These are phyloP conservation scores for Ciconia boyciana DNA, from an alignment of 2,113 vertebrate genomes.

Conservation along the genomic window DNA sequence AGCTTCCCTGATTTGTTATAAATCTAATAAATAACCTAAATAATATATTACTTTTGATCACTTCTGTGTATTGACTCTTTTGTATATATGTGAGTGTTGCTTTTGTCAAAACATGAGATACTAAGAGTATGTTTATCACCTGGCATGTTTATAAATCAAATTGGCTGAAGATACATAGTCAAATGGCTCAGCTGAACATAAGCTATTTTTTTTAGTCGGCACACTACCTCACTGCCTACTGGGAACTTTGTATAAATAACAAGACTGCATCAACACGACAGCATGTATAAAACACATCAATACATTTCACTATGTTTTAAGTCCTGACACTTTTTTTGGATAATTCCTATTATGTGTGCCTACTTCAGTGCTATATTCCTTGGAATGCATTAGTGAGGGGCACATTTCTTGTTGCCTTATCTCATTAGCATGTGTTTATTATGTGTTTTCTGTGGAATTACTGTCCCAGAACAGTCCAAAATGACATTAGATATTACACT, in stretches of 20 bases:
- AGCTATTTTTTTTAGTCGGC: not conserved
- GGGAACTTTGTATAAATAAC: not conserved
- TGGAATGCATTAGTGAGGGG: slow-evolving; percentile 9
- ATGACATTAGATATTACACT: slow-evolving; percentile 24
- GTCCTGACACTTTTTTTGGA: not conserved
- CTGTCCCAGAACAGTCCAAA: slow-evolving; percentile 32
- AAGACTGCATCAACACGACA: not conserved
- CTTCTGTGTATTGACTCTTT: not conserved
- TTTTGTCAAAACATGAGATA: not conserved
- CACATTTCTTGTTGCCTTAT: slow-evolving; percentile 40
- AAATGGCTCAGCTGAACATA: not conserved
- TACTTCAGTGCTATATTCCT: slow-evolving; percentile 2
- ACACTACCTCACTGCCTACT: not conserved
- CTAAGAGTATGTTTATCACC: not conserved
- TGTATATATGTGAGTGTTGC: not conserved
- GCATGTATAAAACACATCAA: slow-evolving; percentile 22
- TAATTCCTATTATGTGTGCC: not conserved
- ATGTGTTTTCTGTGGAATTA: slow-evolving; percentile 63
- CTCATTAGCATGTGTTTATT: slow-evolving; percentile 63
- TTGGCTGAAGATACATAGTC: not conserved
- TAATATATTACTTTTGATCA: not conserved
- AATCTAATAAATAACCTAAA: not conserved
- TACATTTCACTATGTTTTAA: slow-evolving; percentile 31
- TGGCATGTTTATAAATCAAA: not conserved
- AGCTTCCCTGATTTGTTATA: not conserved